These are phyloP conservation scores for Carassius carassius DNA, from an alignment of 2,113 vertebrate species.

Conservation along the genomic window DNA sequence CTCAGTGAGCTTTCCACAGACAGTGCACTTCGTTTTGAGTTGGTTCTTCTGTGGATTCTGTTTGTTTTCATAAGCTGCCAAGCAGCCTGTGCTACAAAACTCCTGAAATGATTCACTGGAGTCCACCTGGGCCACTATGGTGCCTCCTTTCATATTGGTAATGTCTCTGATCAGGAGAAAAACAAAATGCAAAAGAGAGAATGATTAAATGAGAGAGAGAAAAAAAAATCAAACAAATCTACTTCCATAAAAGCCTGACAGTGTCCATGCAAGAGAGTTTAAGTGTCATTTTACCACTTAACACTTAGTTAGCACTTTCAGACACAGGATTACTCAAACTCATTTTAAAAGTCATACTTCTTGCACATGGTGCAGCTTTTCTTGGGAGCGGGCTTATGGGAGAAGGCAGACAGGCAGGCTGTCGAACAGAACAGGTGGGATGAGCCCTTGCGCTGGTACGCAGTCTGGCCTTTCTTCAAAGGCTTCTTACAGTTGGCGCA, in stretches of 20 bases:
- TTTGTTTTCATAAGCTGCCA: slow-evolving; percentile 96
- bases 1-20: slow-evolving; percentile 97
- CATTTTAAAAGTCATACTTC: slow-evolving; percentile 80
- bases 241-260: background rate
- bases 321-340: background rate
- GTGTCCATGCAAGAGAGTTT: background rate
- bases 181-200: background rate
- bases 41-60: slow-evolving; percentile 90
- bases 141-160: slow-evolving; percentile 95
- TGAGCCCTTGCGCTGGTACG: slow-evolving; percentile 97
- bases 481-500: slow-evolving; percentile 98
- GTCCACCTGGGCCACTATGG: slow-evolving; percentile 98
- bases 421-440: slow-evolving; percentile 97
- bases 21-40: slow-evolving; percentile 95
- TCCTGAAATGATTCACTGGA: slow-evolving; percentile 98
- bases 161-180: slow-evolving; percentile 83
- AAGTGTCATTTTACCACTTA: too few relatives aligned
- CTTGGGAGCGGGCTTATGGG: slow-evolving; percentile 97
- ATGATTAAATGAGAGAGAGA: background rate
- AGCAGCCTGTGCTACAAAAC: slow-evolving; percentile 96
- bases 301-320: background rate
- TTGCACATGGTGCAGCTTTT: slow-evolving; percentile 99
- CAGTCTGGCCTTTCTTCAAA: slow-evolving; percentile 95
- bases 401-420: slow-evolving; percentile 94
- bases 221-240: background rate